These are phyloP conservation scores for Drosophila tripunctata DNA, from an alignment of 2,888 invertebrate genomes.

Conservation along the genomic window DNA sequence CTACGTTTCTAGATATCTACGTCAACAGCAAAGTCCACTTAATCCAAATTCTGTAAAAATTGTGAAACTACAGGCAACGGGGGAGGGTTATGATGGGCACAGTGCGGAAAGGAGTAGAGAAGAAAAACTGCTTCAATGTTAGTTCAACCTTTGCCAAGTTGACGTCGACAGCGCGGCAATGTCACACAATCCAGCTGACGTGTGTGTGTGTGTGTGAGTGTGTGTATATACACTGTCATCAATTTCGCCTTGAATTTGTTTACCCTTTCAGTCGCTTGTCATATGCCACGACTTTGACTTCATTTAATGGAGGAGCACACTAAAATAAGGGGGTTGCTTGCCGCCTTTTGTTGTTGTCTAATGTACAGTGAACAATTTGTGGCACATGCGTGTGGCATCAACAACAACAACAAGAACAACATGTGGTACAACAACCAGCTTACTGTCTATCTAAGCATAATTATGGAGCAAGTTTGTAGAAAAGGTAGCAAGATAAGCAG, in stretches of 20 bases:
- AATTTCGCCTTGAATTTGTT: constrained; percentile 76
- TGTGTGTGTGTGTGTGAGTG: constrained; percentile 23
- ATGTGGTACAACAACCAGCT: not conserved
- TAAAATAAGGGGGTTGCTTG: constrained; percentile 3
- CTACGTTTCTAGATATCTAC: constrained; percentile 25
- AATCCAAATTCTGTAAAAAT: constrained; percentile 79
- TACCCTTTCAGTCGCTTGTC: constrained; percentile 67
- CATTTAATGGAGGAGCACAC: constrained; percentile 12
- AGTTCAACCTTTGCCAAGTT: constrained; percentile 69
- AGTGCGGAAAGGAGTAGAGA: too few species aligned
- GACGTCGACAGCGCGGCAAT: constrained; percentile 58
- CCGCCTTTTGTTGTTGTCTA: constrained; percentile 52
- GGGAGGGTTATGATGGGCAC: not conserved
- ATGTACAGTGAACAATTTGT: constrained; percentile 60
- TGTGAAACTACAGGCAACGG: constrained; percentile 32
- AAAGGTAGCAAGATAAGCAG: constrained; percentile 13
- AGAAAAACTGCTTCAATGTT: constrained; percentile 53
- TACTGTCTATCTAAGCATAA: constrained; percentile 45
- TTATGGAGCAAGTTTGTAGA: constrained; percentile 33
- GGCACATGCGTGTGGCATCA: constrained; percentile 51
- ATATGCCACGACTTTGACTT: constrained; percentile 56
- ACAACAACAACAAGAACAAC: constrained; percentile 23
- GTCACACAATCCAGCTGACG: constrained; percentile 67
- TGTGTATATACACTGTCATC: constrained; percentile 59
- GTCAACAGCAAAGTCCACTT: constrained; percentile 77